Evolutionary conservation across 2,888 invertebrate genomes (phyloP).

Genomic region (Conistra vaccinii): DNA sequence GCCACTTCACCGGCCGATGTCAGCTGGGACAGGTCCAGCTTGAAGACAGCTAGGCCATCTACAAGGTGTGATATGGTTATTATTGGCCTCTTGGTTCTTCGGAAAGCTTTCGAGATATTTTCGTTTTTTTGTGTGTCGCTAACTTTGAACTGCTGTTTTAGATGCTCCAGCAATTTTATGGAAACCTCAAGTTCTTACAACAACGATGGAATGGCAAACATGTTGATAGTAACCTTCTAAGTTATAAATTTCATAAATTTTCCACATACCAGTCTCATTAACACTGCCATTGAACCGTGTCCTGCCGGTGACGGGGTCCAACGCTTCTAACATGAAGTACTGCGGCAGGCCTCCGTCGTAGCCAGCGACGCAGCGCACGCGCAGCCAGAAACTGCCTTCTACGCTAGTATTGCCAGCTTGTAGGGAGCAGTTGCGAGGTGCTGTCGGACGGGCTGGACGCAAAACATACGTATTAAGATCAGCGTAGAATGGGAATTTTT

Average conservation of each 20-base stretch:
- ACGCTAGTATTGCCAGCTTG: constrained; percentile 91
- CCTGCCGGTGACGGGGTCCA: constrained; percentile 93
- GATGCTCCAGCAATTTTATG: not conserved
- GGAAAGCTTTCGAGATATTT: not conserved
- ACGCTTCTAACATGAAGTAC: constrained; percentile 95
- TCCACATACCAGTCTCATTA: constrained; percentile 82
- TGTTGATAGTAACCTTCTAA: not conserved
- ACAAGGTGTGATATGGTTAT: constrained; percentile 24
- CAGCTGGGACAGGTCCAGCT: constrained; percentile 91
- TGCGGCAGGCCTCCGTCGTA: constrained; percentile 97
- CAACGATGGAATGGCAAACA: not conserved
- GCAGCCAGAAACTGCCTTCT: constrained; percentile 90
- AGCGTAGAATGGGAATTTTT: not conserved
- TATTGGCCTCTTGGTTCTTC: not conserved
- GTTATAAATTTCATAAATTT: not conserved
- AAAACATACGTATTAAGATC: constrained; percentile 11
- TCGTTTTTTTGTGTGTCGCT: not conserved
- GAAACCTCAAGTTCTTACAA: not conserved
- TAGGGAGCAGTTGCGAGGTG: constrained; percentile 96
- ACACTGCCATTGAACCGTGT: constrained; percentile 93
- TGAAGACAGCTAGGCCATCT: constrained; percentile 87
- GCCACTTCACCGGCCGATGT: constrained; percentile 86
- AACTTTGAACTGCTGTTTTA: not conserved
- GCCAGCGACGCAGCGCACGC: constrained; percentile 96
- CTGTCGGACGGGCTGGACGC: constrained; percentile 93